Evolutionary conservation across 2,888 invertebrate species (phyloP), one percentile per base, ranked within the genome.

Genomic region (Herminia tarsipennalis): DNA sequence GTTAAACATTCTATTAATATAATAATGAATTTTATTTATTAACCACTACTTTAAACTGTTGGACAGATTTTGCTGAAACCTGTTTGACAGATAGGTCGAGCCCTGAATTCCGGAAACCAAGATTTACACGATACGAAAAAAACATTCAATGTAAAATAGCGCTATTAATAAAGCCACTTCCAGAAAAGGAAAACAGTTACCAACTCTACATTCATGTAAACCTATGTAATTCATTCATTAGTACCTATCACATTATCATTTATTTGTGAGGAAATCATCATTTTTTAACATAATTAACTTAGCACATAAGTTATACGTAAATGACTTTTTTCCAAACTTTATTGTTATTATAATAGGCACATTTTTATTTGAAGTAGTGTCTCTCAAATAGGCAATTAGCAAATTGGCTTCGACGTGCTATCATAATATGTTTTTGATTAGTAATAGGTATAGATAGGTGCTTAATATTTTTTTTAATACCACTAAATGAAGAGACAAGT

Each of bases 191-290:
- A 28, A 21, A n/a, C n/a, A 12, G 1, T 6, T 2, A 18, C 2
- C 9, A 2, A 10, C 5, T 22, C 5, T 9, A 14, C 16, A 8
- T 48, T 43, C 20, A 4, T 2, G 48, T 12, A 5, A 52, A 46
- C 42, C 63, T 63, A 72, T 72, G 66, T 72, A 68, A 73, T 72
- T 67, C 61, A 59, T 66, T 75, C 70, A 73, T 78, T 70, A 70
- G 70, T 64, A 69, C 63, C 69, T 66, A 77, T 73, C 66, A 70
- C 70, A 76, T 78, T 74, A 75, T 56, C 75, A 69, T 76, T 71
- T 75, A 74, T 74, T 74, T 71, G 58, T 56, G 50, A 55, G 45
- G 48, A 61, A 66, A 56, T 66, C 65, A 57, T 66, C 47, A 59
- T 73, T 75, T 73, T 66, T 64, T 67, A 60, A 56, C 61, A 57